phyloP scores from a whole-genome alignment of 2,113 vertebrate genomes.

The Siniperca knerii region DNA sequence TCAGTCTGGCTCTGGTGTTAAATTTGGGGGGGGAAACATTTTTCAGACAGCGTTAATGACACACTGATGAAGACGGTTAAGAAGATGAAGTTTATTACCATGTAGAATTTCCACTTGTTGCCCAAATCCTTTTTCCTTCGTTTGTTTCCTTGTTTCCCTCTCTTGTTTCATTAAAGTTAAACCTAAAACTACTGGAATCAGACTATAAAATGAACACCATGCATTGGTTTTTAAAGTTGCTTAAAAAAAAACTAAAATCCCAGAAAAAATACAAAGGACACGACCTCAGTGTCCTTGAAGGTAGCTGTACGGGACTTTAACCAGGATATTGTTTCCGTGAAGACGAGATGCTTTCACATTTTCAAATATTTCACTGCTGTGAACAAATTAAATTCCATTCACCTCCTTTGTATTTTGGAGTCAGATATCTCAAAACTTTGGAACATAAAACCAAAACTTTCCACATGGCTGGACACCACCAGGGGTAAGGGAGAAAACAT shows the following conservation, averaged over 20 bases:
- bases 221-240: not conserved
- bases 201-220: too few relatives aligned
- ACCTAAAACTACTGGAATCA: not conserved
- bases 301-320: too few relatives aligned
- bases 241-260: not conserved
- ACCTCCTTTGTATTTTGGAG: not conserved
- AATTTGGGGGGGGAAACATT: too few relatives aligned
- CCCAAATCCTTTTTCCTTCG: not conserved
- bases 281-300: too few relatives aligned
- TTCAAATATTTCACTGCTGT: not conserved
- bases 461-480: not conserved
- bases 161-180: not conserved
- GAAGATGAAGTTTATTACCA: not conserved
- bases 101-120: not conserved
- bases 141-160: not conserved
- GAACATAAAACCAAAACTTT: not conserved
- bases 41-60: not conserved
- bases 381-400: not conserved
- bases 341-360: too few relatives aligned
- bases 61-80: too few relatives aligned
- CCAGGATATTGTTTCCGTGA: too few relatives aligned
- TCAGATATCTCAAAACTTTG: not conserved
- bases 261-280: too few relatives aligned
- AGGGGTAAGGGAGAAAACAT: not conserved
- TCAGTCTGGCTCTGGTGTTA: too few relatives aligned